Evolutionary conservation across 1,140 invertebrate species (phyloP), one percentile per base, ranked within the genome.

Genomic region (Bombus pyrosoma): DNA sequence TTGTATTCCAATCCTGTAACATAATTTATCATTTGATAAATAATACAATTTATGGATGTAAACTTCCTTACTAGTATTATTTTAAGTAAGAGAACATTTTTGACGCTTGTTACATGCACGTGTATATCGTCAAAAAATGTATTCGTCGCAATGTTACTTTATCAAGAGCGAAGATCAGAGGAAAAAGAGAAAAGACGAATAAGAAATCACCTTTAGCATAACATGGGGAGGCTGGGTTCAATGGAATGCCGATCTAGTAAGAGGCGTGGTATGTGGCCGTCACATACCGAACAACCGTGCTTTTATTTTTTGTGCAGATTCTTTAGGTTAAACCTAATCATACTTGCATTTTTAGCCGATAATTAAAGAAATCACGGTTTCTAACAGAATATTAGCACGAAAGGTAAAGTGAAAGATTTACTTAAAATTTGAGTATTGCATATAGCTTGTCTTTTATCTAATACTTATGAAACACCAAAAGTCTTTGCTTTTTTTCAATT

Each of bases 171-270:
- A 73, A 41, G 64, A 88, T 43, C 59, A 43, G 37, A 71, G 18
- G 34, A 57, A 89, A 79, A 86, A 18, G n/a, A 81, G 69, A 89
- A 85, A 79, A 69, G 34, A 79, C 25, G 41, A 88, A 64, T 81
- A 62, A 76, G 64, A 86, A 83, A 83, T 82, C 71, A 86, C 62
- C 53, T 79, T 88, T 86, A 73, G 74, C 41, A 75, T 83, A 88
- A 85, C 39, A 91, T 66, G 39, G 72, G 73, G 62, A 69, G 47
- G 59, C 47, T 71, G 41, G 77, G 74, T 83, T 89, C 83, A 87
- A 90, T 91, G 89, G 92, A 93, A 93, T 93, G 89, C 66, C 81
- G 86, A 88, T 93, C 92, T 91, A 93, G 85, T 91, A 92, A 93
- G 90, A 88, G 88, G 87, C 80, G 81, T 88, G 92, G 92, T 90